A percentile compares a stretch with the other conserved stretches of the same genome.
These are phyloP conservation scores for Thereva unica DNA, from an alignment of 2,888 invertebrate species.

Conservation along the genomic window DNA sequence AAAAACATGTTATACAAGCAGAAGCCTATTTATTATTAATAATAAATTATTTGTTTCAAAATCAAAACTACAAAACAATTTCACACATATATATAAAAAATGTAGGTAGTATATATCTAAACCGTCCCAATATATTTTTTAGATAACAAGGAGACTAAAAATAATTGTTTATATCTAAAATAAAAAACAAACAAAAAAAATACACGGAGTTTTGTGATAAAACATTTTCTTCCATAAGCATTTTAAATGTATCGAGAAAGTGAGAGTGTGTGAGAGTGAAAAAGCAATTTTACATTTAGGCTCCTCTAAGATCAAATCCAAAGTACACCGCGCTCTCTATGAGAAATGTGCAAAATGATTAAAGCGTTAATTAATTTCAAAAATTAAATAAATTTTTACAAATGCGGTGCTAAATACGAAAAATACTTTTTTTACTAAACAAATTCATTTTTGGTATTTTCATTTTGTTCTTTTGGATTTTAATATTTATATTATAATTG, in stretches of 20 bases:
- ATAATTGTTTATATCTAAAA: no score
- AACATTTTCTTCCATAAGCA: background rate
- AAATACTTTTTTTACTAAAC: no score
- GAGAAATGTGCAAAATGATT: conserved; percentile 15
- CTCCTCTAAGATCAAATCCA: conserved; percentile 43
- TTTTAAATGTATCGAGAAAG: background rate
- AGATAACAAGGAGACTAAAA: no score
- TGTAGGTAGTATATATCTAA: no score
- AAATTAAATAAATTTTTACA: no score
- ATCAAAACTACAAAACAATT: no score
- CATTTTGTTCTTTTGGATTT: background rate
- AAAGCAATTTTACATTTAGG: conserved; percentile 45
- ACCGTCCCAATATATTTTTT: no score
- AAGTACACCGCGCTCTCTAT: conserved; percentile 30
- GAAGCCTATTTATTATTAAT: background rate
- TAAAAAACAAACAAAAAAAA: no score
- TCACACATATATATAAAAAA: no score
- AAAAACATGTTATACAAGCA: conserved; percentile 5
- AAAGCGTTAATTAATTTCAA: conserved; percentile 1
- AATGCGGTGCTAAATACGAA: no score
- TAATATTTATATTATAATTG: background rate
- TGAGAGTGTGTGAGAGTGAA: background rate
- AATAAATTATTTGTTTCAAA: no score
- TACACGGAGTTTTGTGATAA: background rate
- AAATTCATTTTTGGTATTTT: background rate